These are phyloP conservation scores for Drosophila varians DNA, from an alignment of 1,140 invertebrate species.

Conservation along the genomic window DNA sequence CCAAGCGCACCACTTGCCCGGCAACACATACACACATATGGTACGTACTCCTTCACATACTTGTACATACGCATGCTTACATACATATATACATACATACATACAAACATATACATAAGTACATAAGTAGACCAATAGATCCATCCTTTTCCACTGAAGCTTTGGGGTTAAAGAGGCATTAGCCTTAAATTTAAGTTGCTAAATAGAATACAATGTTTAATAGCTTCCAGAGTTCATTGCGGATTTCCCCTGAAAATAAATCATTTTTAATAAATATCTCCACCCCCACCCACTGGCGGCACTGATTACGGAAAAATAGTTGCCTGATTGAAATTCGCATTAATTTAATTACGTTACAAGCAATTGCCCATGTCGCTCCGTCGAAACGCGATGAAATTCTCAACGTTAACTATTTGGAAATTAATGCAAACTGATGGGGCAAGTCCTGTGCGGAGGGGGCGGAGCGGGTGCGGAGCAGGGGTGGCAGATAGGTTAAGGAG, in stretches of 20 bases:
- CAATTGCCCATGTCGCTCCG: constrained; percentile 14
- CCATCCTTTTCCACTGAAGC: background rate
- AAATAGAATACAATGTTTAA: too few species aligned
- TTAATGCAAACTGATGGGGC: constrained; percentile 8
- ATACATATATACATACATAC: background rate
- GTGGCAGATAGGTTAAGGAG: constrained; percentile 4
- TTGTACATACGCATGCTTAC: background rate
- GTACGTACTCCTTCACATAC: background rate
- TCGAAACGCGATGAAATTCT: constrained; percentile 18
- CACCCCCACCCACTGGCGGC: background rate
- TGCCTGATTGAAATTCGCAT: constrained; percentile 22
- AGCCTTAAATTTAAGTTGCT: background rate
- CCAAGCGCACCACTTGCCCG: background rate
- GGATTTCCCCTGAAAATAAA: background rate
- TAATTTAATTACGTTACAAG: constrained; percentile 44
- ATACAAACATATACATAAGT: background rate
- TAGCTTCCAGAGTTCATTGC: background rate
- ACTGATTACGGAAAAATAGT: constrained; percentile 11
- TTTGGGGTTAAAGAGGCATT: background rate
- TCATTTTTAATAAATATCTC: constrained; percentile 7
- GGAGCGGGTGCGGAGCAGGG: background rate
- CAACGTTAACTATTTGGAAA: constrained; percentile 34
- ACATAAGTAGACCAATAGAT: background rate
- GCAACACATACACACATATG: background rate
- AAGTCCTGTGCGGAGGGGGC: background rate